These are phyloP conservation scores for Drosophila nr. perissopoda DNA, from an alignment of 2,888 invertebrate species.

Conservation along the genomic window DNA sequence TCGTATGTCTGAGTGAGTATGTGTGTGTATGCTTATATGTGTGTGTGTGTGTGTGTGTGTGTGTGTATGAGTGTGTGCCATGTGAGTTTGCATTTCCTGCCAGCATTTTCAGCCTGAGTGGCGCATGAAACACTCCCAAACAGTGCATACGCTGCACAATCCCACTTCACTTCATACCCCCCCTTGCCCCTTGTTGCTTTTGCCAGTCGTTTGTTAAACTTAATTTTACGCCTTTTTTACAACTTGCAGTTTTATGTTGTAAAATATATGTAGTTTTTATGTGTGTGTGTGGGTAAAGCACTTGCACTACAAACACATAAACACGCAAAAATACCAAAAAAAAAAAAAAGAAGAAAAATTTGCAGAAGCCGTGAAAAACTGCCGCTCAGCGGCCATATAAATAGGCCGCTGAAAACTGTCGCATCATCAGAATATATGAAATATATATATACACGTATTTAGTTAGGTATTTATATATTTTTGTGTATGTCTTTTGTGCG, in stretches of 20 bases:
- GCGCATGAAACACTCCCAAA: slow-evolving; percentile 54
- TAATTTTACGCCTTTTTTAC: slow-evolving; percentile 80
- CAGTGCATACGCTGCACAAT: slow-evolving; percentile 15
- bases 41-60: slow-evolving; percentile 14
- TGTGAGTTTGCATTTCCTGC: slow-evolving; percentile 78
- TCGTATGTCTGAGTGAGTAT: slow-evolving; percentile 22
- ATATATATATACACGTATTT: slow-evolving; percentile 10
- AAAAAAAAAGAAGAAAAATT: neutral
- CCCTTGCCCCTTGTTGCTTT: slow-evolving; percentile 12
- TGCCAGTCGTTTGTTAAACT: slow-evolving; percentile 72
- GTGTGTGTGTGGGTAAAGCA: slow-evolving; percentile 23
- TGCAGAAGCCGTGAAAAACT: slow-evolving; percentile 25
- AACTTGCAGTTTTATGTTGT: slow-evolving; percentile 76
- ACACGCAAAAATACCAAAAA: slow-evolving; percentile 20
- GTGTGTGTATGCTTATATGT: neutral
- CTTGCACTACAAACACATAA: slow-evolving; percentile 50
- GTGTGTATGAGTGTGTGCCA: slow-evolving; percentile 23
- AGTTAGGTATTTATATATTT: slow-evolving; percentile 10
- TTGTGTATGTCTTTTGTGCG: slow-evolving; percentile 12
- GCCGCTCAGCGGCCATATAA: slow-evolving; percentile 33
- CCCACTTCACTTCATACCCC: neutral
- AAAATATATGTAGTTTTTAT: slow-evolving; percentile 38
- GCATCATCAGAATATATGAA: slow-evolving; percentile 61
- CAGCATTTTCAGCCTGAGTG: slow-evolving; percentile 77
- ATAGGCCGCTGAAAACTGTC: slow-evolving; percentile 60